A percentile compares a stretch with the other conserved stretches of the same genome.
phyloP scores from a whole-genome alignment of 2,797 vertebrate genomes.

The Enteromius mattozi region DNA sequence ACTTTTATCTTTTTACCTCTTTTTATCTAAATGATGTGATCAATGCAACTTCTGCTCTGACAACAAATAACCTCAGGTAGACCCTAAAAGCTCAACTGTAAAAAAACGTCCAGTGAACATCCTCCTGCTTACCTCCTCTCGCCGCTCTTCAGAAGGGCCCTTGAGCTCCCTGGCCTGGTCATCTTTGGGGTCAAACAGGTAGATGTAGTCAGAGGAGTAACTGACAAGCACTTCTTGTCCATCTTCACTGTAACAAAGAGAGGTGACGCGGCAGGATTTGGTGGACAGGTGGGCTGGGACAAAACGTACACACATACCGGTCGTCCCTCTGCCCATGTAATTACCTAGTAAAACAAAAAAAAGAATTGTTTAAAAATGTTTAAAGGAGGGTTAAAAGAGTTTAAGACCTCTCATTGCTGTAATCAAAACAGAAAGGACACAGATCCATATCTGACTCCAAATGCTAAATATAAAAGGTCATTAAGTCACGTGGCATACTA shows the following conservation, averaged over 20 bases:
- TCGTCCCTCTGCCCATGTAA: constrained; percentile 92
- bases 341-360: constrained; percentile 79
- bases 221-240: constrained; percentile 97
- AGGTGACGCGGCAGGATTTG: constrained; percentile 96
- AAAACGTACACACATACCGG: constrained; percentile 96
- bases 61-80: neutral
- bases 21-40: neutral
- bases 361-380: neutral
- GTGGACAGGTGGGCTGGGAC: constrained; percentile 93
- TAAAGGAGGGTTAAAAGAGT: neutral
- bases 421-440: neutral
- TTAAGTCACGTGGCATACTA: neutral
- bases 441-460: neutral
- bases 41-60: neutral
- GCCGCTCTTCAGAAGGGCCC: constrained; percentile 92
- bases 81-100: neutral
- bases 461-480: neutral
- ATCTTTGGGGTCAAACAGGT: constrained; percentile 96
- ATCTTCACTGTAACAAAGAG: constrained; percentile 96
- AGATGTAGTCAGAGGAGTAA: constrained; percentile 98
- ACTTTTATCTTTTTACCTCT: neutral
- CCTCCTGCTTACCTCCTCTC: constrained; percentile 85
- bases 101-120: neutral
- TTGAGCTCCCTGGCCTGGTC: constrained; percentile 95
- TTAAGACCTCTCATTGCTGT: neutral